Conservation (phyloP, 1,140 invertebrate species). For the Babylonia areolata region DNA sequence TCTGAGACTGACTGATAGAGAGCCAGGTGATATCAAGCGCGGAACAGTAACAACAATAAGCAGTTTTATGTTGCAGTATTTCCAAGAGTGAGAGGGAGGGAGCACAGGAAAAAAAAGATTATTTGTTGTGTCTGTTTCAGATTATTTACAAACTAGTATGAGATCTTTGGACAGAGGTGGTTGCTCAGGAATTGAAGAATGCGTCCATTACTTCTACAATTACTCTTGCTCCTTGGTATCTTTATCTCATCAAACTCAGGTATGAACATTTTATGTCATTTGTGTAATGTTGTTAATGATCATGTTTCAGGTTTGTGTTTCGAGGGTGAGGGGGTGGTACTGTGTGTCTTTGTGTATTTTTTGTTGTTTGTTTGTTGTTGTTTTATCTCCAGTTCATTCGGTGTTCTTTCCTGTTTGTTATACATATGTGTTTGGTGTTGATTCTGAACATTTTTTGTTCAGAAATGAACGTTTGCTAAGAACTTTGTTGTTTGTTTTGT, state of each 20-base stretch:
- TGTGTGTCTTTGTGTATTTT: neutral
- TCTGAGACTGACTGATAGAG: too few relatives aligned
- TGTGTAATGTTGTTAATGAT: too few relatives aligned
- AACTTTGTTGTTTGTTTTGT: too few relatives aligned
- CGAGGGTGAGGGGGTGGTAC: neutral
- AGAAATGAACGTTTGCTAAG: too few relatives aligned
- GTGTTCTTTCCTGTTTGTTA: neutral
- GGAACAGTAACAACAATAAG: too few relatives aligned
- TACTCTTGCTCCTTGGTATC: neutral
- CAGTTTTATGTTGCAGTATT: too few relatives aligned
- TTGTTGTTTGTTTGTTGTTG: neutral
- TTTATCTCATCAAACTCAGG: neutral
- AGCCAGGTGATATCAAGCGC: too few relatives aligned
- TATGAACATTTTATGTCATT: neutral
- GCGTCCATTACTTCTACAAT: neutral
- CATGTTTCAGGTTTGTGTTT: too few relatives aligned
- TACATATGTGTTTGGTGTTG: neutral
- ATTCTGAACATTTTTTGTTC: too few relatives aligned
- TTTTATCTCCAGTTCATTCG: too few relatives aligned
- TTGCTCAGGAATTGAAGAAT: neutral
- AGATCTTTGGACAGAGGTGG: neutral
- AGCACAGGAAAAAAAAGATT: neutral
- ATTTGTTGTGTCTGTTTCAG: neutral
- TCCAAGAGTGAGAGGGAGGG: neutral
- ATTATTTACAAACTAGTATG: conserved; percentile 1